A percentile compares a stretch with the other conserved stretches of the same genome.
Conservation (phyloP, 2,113 vertebrate species). For the Rhinoderma darwinii region DNA sequence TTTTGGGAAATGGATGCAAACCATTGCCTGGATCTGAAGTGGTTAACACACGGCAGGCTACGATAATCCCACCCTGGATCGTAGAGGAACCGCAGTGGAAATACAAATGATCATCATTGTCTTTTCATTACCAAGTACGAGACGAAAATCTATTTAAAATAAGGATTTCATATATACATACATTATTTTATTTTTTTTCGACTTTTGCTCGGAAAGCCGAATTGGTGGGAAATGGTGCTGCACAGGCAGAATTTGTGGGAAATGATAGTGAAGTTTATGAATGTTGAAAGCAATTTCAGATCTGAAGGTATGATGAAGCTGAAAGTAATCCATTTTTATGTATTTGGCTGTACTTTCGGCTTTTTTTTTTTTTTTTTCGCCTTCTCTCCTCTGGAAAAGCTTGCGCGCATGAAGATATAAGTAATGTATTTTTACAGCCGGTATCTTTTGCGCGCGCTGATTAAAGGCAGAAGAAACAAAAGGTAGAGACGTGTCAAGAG, state of each 20-base stretch:
- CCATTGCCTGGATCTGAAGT: background rate
- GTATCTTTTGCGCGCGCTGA: conserved; percentile 14
- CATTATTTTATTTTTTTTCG: background rate
- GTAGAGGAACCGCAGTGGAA: background rate
- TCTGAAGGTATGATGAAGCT: conserved; percentile 57
- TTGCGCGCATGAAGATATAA: conserved; percentile 44
- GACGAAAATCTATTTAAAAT: conserved; percentile 42
- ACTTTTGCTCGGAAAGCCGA: conserved; percentile 44
- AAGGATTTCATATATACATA: conserved; percentile 33
- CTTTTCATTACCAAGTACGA: conserved; percentile 45
- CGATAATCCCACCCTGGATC: conserved; percentile 4
- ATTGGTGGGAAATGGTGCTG: conserved; percentile 59
- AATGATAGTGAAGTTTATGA: conserved; percentile 61
- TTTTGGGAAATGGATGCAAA: background rate
- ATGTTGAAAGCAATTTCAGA: conserved; percentile 60
- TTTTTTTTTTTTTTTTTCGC: conserved; percentile 9
- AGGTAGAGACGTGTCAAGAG: conserved; percentile 20
- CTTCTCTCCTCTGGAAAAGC: conserved; percentile 30
- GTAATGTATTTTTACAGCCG: conserved; percentile 50
- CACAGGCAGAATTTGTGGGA: conserved; percentile 58
- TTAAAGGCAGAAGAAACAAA: conserved; percentile 32
- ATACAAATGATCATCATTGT: conserved; percentile 51
- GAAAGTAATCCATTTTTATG: conserved; percentile 58
- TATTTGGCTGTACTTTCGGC: conserved; percentile 57
- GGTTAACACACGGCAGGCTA: background rate